phyloP scores from a whole-genome alignment of 2,888 invertebrate species.

The Ceraclea dissimilis region DNA sequence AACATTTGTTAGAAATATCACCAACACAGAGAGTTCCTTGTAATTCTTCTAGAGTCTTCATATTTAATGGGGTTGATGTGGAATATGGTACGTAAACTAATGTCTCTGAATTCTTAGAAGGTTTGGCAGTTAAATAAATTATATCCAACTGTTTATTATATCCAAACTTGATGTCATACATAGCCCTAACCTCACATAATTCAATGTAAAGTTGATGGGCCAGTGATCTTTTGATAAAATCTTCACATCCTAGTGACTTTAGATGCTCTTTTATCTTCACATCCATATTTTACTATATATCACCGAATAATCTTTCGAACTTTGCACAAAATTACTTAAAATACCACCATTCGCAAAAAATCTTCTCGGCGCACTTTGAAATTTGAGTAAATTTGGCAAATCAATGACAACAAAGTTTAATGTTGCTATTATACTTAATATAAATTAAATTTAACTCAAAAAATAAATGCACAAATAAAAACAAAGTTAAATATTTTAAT shows the following conservation, averaged over 20 bases:
- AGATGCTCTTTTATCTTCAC: slow-evolving; percentile 41
- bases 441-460: no score
- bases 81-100: slow-evolving; percentile 42
- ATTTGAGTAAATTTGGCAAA: no score
- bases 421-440: no score
- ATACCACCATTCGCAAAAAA: no score
- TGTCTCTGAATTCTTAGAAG: slow-evolving; percentile 36
- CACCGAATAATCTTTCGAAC: neutral
- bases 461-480: no score
- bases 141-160: slow-evolving; percentile 41
- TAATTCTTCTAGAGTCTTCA: slow-evolving; percentile 36
- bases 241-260: slow-evolving; percentile 40
- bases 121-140: slow-evolving; percentile 38
- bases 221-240: slow-evolving; percentile 37
- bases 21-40: slow-evolving; percentile 44
- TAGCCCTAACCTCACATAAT: slow-evolving; percentile 42
- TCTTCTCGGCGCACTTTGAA: no score
- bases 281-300: slow-evolving; percentile 33
- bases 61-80: slow-evolving; percentile 34
- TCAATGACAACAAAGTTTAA: no score
- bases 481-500: no score
- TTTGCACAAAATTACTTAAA: neutral
- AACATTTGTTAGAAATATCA: slow-evolving; percentile 37
- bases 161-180: slow-evolving; percentile 46
- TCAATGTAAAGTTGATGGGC: slow-evolving; percentile 41